Evolutionary conservation across 92 coral and sea anemone species (phyloP).

Genomic region (Palythoa grandis): DNA sequence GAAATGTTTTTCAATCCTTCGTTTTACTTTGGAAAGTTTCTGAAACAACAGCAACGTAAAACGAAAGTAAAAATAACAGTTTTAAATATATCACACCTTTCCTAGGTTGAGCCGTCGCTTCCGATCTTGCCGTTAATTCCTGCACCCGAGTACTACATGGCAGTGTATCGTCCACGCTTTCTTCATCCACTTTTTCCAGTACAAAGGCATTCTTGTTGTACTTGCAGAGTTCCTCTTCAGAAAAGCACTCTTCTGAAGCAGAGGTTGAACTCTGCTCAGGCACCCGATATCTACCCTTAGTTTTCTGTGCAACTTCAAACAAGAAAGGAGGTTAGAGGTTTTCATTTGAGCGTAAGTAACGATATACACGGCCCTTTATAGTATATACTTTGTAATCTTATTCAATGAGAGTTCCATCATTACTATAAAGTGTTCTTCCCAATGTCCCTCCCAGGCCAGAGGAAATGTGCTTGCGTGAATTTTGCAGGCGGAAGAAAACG

Average conservation of each 20-base stretch:
- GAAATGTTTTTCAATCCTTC: too few species aligned
- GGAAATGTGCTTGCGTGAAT: too few species aligned
- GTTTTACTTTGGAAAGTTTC: neutral
- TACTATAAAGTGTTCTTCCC: too few species aligned
- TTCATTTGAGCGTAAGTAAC: neutral
- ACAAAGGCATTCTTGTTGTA: too few species aligned
- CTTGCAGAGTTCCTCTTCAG: neutral
- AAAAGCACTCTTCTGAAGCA: neutral
- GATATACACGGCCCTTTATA: too few species aligned
- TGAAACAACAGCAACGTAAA: neutral
- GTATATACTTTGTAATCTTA: too few species aligned
- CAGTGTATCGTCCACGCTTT: neutral
- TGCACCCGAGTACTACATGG: neutral
- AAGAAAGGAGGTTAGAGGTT: too few species aligned
- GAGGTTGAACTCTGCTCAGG: neutral
- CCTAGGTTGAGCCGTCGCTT: neutral
- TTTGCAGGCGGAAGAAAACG: too few species aligned
- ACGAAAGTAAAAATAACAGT: neutral
- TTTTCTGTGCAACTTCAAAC: neutral
- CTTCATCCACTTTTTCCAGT: conserved; percentile 13
- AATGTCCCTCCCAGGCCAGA: too few species aligned
- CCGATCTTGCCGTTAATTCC: too few species aligned
- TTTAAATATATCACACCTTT: neutral
- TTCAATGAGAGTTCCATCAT: too few species aligned
- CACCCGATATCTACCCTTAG: neutral